Percentiles rank a stretch among this genome's conserved stretches.
Conservation (phyloP, 2,888 invertebrate species). For the Diadegma fenestrale region DNA sequence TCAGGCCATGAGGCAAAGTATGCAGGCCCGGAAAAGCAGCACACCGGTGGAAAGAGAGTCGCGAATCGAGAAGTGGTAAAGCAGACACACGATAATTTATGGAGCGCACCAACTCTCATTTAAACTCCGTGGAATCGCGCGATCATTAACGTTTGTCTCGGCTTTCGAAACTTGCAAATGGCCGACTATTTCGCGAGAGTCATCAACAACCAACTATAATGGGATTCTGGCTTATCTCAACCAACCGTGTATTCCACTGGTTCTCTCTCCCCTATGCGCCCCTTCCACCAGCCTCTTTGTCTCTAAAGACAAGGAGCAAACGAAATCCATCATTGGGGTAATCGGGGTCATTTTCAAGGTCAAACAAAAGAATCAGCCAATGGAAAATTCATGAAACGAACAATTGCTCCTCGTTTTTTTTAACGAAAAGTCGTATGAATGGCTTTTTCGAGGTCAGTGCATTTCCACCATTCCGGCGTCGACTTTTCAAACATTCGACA, state of each 20-base stretch:
- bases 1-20: slow-evolving; percentile 36
- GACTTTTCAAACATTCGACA: background rate
- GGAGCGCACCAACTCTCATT: slow-evolving; percentile 79
- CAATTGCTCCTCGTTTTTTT: background rate
- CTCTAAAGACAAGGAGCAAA: background rate
- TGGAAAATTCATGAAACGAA: background rate
- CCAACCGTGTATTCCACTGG: slow-evolving; percentile 74
- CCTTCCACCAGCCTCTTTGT: slow-evolving; percentile 5
- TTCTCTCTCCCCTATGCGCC: background rate
- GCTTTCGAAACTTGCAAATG: slow-evolving; percentile 74
- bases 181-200: slow-evolving; percentile 65
- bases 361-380: background rate
- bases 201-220: slow-evolving; percentile 81
- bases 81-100: slow-evolving; percentile 77
- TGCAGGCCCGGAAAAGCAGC: background rate
- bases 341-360: background rate
- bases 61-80: slow-evolving; percentile 17
- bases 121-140: slow-evolving; percentile 77
- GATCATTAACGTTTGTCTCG: slow-evolving; percentile 75
- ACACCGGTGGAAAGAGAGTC: slow-evolving; percentile 24
- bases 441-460: background rate
- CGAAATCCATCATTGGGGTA: background rate
- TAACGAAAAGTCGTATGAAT: background rate
- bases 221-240: slow-evolving; percentile 82
- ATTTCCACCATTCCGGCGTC: background rate